A percentile compares a stretch with the other conserved stretches of the same genome.
These are phyloP conservation scores for Sinelater perroti DNA, from an alignment of 2,888 invertebrate species.

Conservation along the genomic window DNA sequence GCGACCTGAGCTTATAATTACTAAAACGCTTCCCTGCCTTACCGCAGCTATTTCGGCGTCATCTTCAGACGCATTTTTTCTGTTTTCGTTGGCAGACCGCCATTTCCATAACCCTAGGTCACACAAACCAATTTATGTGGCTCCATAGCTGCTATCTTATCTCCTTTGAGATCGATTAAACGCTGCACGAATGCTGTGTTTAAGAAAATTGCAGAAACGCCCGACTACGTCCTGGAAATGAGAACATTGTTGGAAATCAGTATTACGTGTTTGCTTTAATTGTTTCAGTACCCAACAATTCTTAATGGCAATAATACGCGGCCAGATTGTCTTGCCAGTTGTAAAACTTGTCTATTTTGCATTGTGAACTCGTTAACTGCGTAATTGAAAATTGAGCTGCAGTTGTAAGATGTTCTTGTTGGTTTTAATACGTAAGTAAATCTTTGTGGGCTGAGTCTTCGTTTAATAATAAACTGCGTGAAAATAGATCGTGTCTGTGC, in stretches of 20 bases:
- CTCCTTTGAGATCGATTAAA: too few species aligned
- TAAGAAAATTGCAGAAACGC: too few species aligned
- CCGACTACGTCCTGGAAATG: too few species aligned
- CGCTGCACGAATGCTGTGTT: too few species aligned
- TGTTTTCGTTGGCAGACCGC: constrained; percentile 36
- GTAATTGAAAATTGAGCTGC: not conserved
- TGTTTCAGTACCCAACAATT: too few species aligned
- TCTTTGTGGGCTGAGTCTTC: constrained; percentile 16
- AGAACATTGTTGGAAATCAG: too few species aligned
- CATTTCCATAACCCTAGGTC: constrained; percentile 37
- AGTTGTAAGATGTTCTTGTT: constrained; percentile 4
- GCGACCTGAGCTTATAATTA: constrained; percentile 5
- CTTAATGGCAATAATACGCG: too few species aligned
- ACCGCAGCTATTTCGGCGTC: constrained; percentile 16
- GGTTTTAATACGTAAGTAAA: constrained; percentile 17
- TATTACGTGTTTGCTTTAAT: too few species aligned
- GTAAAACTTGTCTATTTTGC: too few species aligned
- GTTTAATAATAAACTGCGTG: constrained; percentile 17
- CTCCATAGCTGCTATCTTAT: constrained; percentile 10
- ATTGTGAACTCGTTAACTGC: too few species aligned
- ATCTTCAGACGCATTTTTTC: constrained; percentile 11
- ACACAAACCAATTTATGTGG: constrained; percentile 17
- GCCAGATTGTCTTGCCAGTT: too few species aligned
- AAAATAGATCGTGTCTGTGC: constrained; percentile 11
- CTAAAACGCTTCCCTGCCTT: constrained; percentile 11